Base-by-base conservation (phyloP, 2,113 vertebrate genomes). In the Glaucidium brasilianum region DNA sequence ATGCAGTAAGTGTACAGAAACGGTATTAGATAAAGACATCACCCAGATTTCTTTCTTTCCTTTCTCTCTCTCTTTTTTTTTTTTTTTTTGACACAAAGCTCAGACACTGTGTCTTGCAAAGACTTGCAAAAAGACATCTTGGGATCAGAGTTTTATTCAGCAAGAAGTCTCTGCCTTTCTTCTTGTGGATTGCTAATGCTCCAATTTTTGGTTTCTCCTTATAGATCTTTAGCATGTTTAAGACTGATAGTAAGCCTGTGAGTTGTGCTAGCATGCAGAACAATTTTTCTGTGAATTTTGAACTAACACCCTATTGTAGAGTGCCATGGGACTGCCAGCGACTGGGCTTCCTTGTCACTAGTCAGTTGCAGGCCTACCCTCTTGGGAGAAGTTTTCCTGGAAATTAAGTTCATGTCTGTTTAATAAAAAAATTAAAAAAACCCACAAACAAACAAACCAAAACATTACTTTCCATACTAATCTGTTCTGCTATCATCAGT, bases 1-100 rank as follows among this genome's bases (percentile, higher is more conserved):
- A 26, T 23, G 29, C 58, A 81, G 52, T 43, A 11, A 35, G n/a
- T 13, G 5, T 67, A 53, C 58, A 76, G 69, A 64, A 71, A 71
- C 3, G 39, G 43, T 85, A 37, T 79, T 72, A 74, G n/a, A 53
- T 16, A 43, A 45, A 78, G 27, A 49, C 18, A 73, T 37, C 47
- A 25, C 9, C 23, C 6, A 0, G 0, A 15, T 83, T 71, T 60
- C 4, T 52, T 56, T 69, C 12, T 10, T 47, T 37, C 3, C 3
- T 34, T 29, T 8, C 11, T 20, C 12, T 21, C 10, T 5, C 16
- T 39, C 39, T 39, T 21, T 41, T 47, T 4, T 21, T 39, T 21
- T n/a, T 50, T 49, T 23, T 37, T 55, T 39, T 78, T 34, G 8
- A 43, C 27, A 68, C 11, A 47, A 68, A 49, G 19, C 19, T 64